Percentiles rank a stretch among this genome's conserved stretches.
These are phyloP conservation scores for Diaphora mendica DNA, from an alignment of 2,888 invertebrate species.

Conservation along the genomic window DNA sequence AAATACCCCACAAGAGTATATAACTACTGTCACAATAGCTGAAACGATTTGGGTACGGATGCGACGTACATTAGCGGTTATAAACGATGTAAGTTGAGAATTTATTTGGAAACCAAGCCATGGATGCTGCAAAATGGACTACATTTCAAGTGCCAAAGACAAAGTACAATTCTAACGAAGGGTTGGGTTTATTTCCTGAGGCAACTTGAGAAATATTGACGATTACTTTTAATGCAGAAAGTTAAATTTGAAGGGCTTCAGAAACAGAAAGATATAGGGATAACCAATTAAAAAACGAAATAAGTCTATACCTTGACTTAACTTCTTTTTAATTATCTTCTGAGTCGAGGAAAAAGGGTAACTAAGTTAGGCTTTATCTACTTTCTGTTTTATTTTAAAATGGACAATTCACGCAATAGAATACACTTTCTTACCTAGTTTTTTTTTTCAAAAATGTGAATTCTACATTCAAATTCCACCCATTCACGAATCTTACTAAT, in stretches of 20 bases:
- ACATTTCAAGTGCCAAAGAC: constrained; percentile 47
- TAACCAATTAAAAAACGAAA: background rate
- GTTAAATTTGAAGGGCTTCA: background rate
- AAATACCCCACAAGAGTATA: constrained; percentile 21
- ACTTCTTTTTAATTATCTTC: background rate
- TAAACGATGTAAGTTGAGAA: constrained; percentile 48
- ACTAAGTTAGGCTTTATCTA: too few relatives aligned
- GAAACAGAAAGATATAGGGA: background rate
- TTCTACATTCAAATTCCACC: background rate
- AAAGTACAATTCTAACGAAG: constrained; percentile 33
- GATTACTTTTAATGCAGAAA: constrained; percentile 8
- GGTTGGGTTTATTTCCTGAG: constrained; percentile 37
- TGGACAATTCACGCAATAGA: too few relatives aligned
- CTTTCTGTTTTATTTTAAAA: too few relatives aligned
- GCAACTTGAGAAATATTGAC: constrained; percentile 18
- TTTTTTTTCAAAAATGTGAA: background rate
- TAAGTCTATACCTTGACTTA: background rate
- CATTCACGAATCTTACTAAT: background rate
- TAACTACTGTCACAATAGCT: constrained; percentile 42
- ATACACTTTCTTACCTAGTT: too few relatives aligned
- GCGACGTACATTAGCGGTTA: constrained; percentile 50
- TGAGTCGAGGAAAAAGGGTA: background rate
- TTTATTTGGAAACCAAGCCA: constrained; percentile 48
- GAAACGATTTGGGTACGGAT: constrained; percentile 49
- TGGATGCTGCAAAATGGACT: constrained; percentile 33